These are phyloP conservation scores for Copidosoma floridanum DNA, from an alignment of 1,140 invertebrate species.

Conservation along the genomic window DNA sequence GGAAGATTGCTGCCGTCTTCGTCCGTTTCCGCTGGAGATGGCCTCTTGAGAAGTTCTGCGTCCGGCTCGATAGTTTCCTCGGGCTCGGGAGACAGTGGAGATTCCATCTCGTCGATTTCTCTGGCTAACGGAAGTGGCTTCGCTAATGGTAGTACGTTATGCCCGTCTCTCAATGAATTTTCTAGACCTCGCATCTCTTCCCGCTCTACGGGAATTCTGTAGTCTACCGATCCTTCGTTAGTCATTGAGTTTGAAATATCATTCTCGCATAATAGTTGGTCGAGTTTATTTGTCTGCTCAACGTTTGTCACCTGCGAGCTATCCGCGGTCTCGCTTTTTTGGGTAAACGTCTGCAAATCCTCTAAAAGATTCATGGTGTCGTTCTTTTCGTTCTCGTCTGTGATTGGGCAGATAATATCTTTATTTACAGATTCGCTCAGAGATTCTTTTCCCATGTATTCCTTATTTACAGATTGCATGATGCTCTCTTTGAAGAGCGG, in stretches of 20 bases:
- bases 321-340: not conserved
- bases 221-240: too few relatives aligned
- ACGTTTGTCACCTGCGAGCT: not conserved
- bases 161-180: too few relatives aligned
- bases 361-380: not conserved
- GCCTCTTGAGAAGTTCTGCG: not conserved
- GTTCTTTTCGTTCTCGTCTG: not conserved
- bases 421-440: not conserved
- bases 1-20: too few relatives aligned
- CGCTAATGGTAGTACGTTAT: not conserved
- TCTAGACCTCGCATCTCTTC: too few relatives aligned
- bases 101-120: too few relatives aligned
- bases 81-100: constrained; percentile 8
- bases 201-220: too few relatives aligned
- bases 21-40: too few relatives aligned
- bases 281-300: not conserved
- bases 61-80: constrained; percentile 13
- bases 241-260: too few relatives aligned
- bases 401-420: too few relatives aligned
- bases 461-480: not conserved
- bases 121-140: too few relatives aligned
- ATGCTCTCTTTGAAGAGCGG: not conserved
- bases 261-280: too few relatives aligned
- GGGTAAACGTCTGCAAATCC: not conserved
- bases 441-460: not conserved